Percentiles rank a stretch among this genome's conserved stretches.
Conservation (phyloP, 2,797 vertebrate genomes). For the Merluccius polli region DNA sequence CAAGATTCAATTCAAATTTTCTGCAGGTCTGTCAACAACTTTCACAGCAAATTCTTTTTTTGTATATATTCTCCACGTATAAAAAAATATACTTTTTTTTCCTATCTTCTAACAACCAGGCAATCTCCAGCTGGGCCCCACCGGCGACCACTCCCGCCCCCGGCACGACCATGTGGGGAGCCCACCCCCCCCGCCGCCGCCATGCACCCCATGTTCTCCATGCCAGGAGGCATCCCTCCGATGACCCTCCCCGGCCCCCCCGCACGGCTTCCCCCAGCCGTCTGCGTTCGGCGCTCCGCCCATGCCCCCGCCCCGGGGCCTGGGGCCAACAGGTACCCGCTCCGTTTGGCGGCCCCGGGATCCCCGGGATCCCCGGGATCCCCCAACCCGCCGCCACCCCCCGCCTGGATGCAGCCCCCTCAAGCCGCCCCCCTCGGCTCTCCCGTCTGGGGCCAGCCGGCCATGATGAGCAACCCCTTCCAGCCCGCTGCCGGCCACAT, state of each 20-base stretch:
- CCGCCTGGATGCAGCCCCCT: constrained; percentile 71
- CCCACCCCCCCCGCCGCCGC: constrained; percentile 50
- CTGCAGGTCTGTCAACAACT: no score
- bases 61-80: background rate
- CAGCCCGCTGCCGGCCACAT: constrained; percentile 62
- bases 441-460: constrained; percentile 72
- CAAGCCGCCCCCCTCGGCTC: constrained; percentile 36
- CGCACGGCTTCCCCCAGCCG: constrained; percentile 65
- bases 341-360: no score
- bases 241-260: constrained; percentile 54
- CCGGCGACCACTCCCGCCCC: constrained; percentile 54
- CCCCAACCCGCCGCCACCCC: constrained; percentile 53
- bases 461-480: constrained; percentile 76
- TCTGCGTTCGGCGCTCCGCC: constrained; percentile 70
- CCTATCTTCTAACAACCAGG: constrained; percentile 67
- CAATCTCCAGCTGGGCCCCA: constrained; percentile 67
- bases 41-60: background rate
- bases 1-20: no score
- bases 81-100: no score
- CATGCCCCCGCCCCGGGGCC: constrained; percentile 54
- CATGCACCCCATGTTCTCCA: constrained; percentile 65
- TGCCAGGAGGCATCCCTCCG: constrained; percentile 57
- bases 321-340: constrained; percentile 77
- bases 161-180: constrained; percentile 70
- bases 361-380: constrained; percentile 33